These are phyloP conservation scores for Crotalus helleri DNA, from an alignment of 2,113 vertebrate species.

Conservation along the genomic window DNA sequence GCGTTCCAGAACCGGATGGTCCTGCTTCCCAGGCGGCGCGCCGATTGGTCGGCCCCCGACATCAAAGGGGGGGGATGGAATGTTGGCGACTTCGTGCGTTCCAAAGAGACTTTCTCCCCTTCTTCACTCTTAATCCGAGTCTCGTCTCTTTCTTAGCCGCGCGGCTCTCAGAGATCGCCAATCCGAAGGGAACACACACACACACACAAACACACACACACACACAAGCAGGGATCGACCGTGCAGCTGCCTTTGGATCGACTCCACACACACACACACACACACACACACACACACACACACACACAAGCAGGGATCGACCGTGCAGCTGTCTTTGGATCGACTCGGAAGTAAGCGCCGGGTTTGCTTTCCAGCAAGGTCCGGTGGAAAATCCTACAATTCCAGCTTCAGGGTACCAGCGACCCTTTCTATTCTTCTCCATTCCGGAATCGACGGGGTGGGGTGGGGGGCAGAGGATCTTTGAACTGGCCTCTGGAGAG, in stretches of 20 bases:
- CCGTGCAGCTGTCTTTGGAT: too few species aligned
- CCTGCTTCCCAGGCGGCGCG: background rate
- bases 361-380: background rate
- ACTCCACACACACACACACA: too few species aligned
- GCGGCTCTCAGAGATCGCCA: too few species aligned
- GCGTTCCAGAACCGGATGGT: constrained; percentile 20
- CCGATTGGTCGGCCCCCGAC: background rate
- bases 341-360: background rate
- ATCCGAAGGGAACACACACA: too few species aligned
- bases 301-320: background rate
- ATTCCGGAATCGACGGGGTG: too few species aligned
- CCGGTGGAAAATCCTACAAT: background rate
- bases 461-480: background rate
- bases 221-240: background rate
- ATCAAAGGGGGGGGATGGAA: background rate
- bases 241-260: too few species aligned
- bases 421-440: too few species aligned
- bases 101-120: background rate
- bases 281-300: too few species aligned
- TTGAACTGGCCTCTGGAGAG: background rate
- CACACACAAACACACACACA: too few species aligned
- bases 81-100: background rate
- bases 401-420: background rate
- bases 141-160: background rate
- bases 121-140: background rate